Percentiles rank a stretch among this genome's conserved stretches.
These are phyloP conservation scores for Emys orbicularis DNA, from an alignment of 2,797 vertebrate species.

Conservation along the genomic window DNA sequence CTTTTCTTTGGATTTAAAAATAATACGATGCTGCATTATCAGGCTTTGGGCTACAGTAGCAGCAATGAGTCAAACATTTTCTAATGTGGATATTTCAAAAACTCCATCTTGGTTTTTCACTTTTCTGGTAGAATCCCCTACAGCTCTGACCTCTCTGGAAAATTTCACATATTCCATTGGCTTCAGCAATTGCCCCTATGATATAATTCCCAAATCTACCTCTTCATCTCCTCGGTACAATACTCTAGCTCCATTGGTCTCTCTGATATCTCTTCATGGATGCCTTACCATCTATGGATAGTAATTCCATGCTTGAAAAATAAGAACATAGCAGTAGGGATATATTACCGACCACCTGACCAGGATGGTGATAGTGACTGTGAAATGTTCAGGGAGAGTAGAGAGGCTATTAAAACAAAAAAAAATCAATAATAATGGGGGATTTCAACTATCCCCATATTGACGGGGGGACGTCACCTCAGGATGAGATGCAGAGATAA, in stretches of 20 bases:
- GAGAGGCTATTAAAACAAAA: too few relatives aligned
- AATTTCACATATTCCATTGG: neutral
- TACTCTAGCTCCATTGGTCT: conserved; percentile 49
- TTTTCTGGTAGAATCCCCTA: conserved; percentile 54
- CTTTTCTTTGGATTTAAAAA: conserved; percentile 33
- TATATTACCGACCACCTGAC: too few relatives aligned
- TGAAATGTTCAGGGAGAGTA: too few relatives aligned
- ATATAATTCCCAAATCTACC: conserved; percentile 63
- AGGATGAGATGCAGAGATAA: too few relatives aligned
- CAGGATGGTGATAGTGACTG: too few relatives aligned
- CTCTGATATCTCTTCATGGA: conserved; percentile 51
- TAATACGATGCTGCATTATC: conserved; percentile 53
- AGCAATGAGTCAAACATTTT: conserved; percentile 27
- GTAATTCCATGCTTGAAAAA: too few relatives aligned
- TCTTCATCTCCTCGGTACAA: conserved; percentile 53
- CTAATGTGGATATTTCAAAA: conserved; percentile 34
- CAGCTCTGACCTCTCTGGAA: conserved; percentile 34
- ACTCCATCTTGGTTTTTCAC: conserved; percentile 28
- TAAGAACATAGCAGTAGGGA: too few relatives aligned
- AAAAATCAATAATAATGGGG: too few relatives aligned
- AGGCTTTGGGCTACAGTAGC: conserved; percentile 30
- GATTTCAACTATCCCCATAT: too few relatives aligned
- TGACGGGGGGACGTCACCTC: too few relatives aligned
- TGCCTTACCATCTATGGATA: neutral
- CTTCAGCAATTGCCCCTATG: conserved; percentile 58